Evolutionary conservation across 2,888 invertebrate genomes (phyloP).

Genomic region (Limnephilus marmoratus): DNA sequence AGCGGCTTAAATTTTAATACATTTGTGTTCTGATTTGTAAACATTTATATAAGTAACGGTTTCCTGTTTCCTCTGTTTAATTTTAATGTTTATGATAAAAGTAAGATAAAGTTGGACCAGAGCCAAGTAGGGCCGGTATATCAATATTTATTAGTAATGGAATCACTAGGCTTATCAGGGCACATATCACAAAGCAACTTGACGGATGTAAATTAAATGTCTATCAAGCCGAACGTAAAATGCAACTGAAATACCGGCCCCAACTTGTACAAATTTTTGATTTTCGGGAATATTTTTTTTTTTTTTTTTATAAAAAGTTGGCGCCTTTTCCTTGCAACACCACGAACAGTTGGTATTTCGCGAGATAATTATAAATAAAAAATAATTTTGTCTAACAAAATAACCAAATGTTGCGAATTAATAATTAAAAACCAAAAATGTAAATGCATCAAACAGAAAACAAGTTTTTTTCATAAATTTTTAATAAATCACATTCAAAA

Average conservation of each 20-base stretch:
- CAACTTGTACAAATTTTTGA: too few relatives aligned
- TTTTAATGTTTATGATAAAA: neutral
- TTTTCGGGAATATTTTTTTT: neutral
- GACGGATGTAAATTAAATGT: too few relatives aligned
- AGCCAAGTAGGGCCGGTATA: too few relatives aligned
- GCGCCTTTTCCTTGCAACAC: neutral
- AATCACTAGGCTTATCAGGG: too few relatives aligned
- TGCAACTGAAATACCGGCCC: too few relatives aligned
- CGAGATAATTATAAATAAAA: neutral
- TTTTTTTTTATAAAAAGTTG: neutral
- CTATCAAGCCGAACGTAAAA: too few relatives aligned
- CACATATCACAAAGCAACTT: too few relatives aligned
- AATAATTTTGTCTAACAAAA: neutral
- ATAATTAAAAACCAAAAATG: too few relatives aligned
- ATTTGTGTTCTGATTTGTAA: conserved; percentile 15
- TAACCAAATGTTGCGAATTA: neutral
- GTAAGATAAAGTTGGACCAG: too few relatives aligned
- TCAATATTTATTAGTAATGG: too few relatives aligned
- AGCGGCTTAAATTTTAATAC: neutral
- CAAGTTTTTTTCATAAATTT: neutral
- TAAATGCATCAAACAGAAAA: neutral
- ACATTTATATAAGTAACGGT: neutral
- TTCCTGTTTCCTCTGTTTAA: neutral
- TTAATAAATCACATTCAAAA: neutral
- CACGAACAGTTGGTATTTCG: neutral